These are phyloP conservation scores for Petrolisthes cinctipes DNA, from an alignment of 2,888 invertebrate genomes.

Conservation along the genomic window DNA sequence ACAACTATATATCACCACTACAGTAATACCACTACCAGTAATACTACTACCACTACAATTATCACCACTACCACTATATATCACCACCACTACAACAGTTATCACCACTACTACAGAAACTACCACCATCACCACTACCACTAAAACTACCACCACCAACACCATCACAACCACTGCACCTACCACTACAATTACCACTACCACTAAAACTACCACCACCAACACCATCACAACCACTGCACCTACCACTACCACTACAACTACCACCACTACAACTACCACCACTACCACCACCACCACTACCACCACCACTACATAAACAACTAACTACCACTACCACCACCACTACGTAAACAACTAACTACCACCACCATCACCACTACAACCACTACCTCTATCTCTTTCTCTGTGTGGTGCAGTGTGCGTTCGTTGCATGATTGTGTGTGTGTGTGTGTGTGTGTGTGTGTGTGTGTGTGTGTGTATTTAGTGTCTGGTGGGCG, in stretches of 20 bases:
- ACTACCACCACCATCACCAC: neutral
- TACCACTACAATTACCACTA: slow-evolving; percentile 5
- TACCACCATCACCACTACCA: slow-evolving; percentile 6
- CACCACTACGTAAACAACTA: neutral
- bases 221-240: neutral
- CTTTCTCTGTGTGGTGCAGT: neutral
- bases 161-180: neutral
- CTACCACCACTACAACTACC: neutral
- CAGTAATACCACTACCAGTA: too few species aligned
- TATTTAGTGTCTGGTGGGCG: neutral
- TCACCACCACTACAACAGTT: neutral
- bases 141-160: neutral
- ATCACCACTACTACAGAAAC: slow-evolving; percentile 1
- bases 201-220: neutral
- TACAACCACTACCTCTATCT: neutral
- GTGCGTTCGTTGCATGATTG: neutral
- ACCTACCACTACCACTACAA: slow-evolving; percentile 1
- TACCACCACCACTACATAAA: neutral
- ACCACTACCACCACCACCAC: slow-evolving; percentile 21
- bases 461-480: slow-evolving; percentile 29
- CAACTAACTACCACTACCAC: neutral
- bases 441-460: neutral
- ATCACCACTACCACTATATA: neutral
- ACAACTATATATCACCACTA: neutral
- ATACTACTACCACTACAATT: neutral